Base-by-base conservation (phyloP, 2,888 invertebrate genomes). In the Tipula unca region DNA sequence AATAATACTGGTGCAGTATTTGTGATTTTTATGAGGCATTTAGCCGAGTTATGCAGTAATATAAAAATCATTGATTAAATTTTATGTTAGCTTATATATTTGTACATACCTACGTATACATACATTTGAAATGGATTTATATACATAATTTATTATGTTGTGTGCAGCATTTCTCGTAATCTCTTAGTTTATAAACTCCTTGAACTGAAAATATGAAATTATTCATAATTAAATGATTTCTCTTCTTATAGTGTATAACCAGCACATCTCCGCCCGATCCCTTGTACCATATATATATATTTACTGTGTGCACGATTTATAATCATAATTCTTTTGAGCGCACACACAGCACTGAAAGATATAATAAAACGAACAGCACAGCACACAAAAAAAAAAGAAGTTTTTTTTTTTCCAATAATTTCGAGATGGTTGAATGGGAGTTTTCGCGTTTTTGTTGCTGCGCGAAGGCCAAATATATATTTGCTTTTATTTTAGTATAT, bases 151-250 rank as follows among this genome's bases (percentile, higher is more conserved):
- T 69, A 69, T 69, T 20, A 69, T n/a, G n/a, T 10, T 69, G 69
- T 69, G 69, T 69, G 25, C 69, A 25, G 3, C 25, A 69, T 69
- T 69, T 48, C 48, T 48, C 48, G 48, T 48, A 48, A 48, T 48
- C 48, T 48, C 17, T 13, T 17, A 3, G 4, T 48, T 69, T 69
- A 69, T 25, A 69, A 69, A 69, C 69, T 69, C 69, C 69, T 69
- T 69, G 69, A 69, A 69, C 69, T 69, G 69, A 69, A 69, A 69
- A 69, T 69, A 69, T 69, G 25, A 69, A 69, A 69, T 69, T 69
- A 69, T 69, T 69, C 69, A 69, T 69, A 69, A 69, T 69, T 69
- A 69, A 69, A 69, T 69, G 69, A 69, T 69, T 69, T 69, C 69
- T 69, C 25, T 69, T 69, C 69, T 69, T 69, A n/a, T n/a, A n/a